phyloP scores from a whole-genome alignment of 2,797 vertebrate genomes.

The Etheostoma perlongum region DNA sequence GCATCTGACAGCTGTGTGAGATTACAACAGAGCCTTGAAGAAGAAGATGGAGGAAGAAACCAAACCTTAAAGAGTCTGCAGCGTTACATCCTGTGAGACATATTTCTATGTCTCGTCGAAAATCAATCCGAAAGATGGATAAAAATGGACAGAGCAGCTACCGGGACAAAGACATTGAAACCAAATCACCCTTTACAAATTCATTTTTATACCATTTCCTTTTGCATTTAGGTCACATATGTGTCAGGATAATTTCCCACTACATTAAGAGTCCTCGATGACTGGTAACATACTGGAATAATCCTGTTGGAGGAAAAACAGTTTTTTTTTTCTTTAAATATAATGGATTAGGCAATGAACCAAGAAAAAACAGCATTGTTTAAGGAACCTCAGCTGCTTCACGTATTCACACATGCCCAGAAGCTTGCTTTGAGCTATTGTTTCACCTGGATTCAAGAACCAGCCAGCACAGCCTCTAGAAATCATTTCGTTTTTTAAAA shows the following conservation, averaged over 20 bases:
- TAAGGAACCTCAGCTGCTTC: conserved; percentile 78
- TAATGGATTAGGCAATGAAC: conserved; percentile 72
- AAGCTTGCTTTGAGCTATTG: conserved; percentile 68
- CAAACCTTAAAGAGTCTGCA: conserved; percentile 46
- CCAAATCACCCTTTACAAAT: conserved; percentile 54
- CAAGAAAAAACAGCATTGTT: conserved; percentile 66
- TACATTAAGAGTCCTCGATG: conserved; percentile 60
- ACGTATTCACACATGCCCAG: conserved; percentile 61
- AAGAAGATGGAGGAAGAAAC: conserved; percentile 47
- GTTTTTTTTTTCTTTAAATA: conserved; percentile 67
- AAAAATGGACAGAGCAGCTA: conserved; percentile 29
- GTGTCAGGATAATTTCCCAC: conserved; percentile 78
- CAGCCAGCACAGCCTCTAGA: conserved; percentile 28
- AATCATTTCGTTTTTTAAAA: conserved; percentile 45
- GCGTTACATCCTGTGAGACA: conserved; percentile 55
- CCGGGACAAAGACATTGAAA: conserved; percentile 56
- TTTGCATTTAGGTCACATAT: conserved; percentile 66
- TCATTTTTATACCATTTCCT: conserved; percentile 59
- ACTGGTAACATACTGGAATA: conserved; percentile 73
- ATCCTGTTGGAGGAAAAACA: conserved; percentile 75
- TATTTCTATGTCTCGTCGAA: conserved; percentile 51
- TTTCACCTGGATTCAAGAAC: conserved; percentile 77
- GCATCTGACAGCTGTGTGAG: conserved; percentile 59
- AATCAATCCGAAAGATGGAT: conserved; percentile 64
- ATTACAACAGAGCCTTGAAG: conserved; percentile 51